phyloP scores from a whole-genome alignment of 1,140 invertebrate species.

The Drosophila auraria region DNA sequence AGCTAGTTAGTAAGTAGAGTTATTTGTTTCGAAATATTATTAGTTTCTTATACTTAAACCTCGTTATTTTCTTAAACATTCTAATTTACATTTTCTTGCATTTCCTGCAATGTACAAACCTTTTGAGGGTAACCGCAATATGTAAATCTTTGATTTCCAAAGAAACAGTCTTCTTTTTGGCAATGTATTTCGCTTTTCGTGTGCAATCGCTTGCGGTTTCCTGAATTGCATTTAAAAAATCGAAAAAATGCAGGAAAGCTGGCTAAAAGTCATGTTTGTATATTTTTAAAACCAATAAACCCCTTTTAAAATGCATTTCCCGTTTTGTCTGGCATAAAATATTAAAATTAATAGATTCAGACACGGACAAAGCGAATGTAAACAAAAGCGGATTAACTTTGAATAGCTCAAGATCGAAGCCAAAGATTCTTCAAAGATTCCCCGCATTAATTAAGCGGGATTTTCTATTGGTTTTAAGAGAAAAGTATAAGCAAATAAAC shows the following conservation, averaged over 20 bases:
- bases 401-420: neutral
- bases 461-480: slow-evolving; percentile 1
- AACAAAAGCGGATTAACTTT: neutral
- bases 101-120: no score
- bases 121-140: neutral
- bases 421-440: neutral
- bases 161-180: neutral
- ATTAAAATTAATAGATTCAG: neutral
- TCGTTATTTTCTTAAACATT: no score
- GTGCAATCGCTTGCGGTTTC: neutral
- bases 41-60: no score
- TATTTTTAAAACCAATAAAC: slow-evolving; percentile 3
- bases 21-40: no score
- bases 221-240: slow-evolving; percentile 5
- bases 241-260: neutral
- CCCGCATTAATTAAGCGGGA: neutral
- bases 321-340: neutral
- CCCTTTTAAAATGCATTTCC: slow-evolving; percentile 1
- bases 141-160: neutral
- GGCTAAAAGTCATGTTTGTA: slow-evolving; percentile 1
- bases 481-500: slow-evolving; percentile 7
- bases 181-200: neutral
- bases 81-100: no score
- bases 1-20: no score
- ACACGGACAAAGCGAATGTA: neutral